phyloP scores from a whole-genome alignment of 2,113 vertebrate species.

The Plestiodon gilberti region DNA sequence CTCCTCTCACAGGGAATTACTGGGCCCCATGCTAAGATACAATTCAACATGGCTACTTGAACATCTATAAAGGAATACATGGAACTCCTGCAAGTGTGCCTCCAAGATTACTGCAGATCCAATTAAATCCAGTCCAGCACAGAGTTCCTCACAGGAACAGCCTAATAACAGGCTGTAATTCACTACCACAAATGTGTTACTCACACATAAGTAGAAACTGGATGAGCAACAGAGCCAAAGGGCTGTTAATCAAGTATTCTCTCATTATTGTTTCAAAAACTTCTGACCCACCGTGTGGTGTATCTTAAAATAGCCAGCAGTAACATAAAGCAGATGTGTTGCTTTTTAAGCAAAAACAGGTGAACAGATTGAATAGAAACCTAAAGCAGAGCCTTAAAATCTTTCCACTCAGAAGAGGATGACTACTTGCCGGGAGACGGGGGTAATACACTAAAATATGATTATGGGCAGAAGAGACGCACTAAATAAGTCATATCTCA shows the following conservation, averaged over 20 bases:
- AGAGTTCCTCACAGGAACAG: slow-evolving; percentile 18
- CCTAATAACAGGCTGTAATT: slow-evolving; percentile 9
- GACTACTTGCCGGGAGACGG: slow-evolving; percentile 4
- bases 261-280: slow-evolving; percentile 47
- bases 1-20: neutral
- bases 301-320: slow-evolving; percentile 62
- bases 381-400: slow-evolving; percentile 66
- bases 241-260: slow-evolving; percentile 55
- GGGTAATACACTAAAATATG: slow-evolving; percentile 52
- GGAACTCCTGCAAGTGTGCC: slow-evolving; percentile 43
- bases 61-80: neutral
- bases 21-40: neutral
- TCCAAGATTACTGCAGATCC: slow-evolving; percentile 34
- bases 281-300: slow-evolving; percentile 52
- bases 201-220: slow-evolving; percentile 22
- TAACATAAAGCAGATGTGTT: slow-evolving; percentile 65
- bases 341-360: slow-evolving; percentile 69
- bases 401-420: slow-evolving; percentile 58
- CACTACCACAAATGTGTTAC: slow-evolving; percentile 20
- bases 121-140: slow-evolving; percentile 21
- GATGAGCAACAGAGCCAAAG: slow-evolving; percentile 37
- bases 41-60: slow-evolving; percentile 40
- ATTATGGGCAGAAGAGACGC: slow-evolving; percentile 46
- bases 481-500: slow-evolving; percentile 47
- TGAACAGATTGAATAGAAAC: slow-evolving; percentile 66